Evolutionary conservation across 2,113 vertebrate species (phyloP), one percentile per base, ranked within the genome.

Genomic region (Puffinus mauretanicus): DNA sequence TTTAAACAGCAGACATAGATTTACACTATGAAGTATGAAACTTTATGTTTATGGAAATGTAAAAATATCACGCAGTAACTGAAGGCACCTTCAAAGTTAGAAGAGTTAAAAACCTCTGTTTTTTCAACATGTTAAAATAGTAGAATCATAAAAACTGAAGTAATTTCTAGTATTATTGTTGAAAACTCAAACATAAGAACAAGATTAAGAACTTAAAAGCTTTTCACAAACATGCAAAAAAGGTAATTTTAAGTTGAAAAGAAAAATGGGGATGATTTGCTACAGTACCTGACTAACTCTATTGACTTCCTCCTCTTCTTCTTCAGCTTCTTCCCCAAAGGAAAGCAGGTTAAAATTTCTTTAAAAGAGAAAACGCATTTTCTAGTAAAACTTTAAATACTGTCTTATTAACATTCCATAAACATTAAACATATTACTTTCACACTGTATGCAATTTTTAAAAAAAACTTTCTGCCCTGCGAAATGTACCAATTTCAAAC

Each of bases 341-440:
- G 99, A 99, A 91, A 99, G 98, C 86, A 99, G 98, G 92, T 97
- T 99, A 97, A 99, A 99, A 97, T 99, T 99, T 98, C 99, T 99
- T 80, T 11, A 91, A 54, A 83, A 93, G 36, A 91, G 16, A 85
- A 95, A 94, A 84, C 6, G 58, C 11, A 44, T 61, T 40, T 73
- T 64, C 16, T 64, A 57, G 25, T 69, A 78, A 46, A 32, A 44
- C 13, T 65, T 75, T 20, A 83, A 76, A 92, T 67, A 16, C 13
- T 21, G 14, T 83, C 61, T 90, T 82, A 61, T 26, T 16, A 96
- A 89, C 5, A 82, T 44, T 40, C 19, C 4, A 62, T 27, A 73
- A 84, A 36, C 14, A 52, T 44, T 21, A 83, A 82, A 38, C 7
- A 40, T 25, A 60, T 13, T 69, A 42, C 1, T 5, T 91, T 32